phyloP scores from a whole-genome alignment of 2,797 vertebrate species.

The Eospalax fontanierii region DNA sequence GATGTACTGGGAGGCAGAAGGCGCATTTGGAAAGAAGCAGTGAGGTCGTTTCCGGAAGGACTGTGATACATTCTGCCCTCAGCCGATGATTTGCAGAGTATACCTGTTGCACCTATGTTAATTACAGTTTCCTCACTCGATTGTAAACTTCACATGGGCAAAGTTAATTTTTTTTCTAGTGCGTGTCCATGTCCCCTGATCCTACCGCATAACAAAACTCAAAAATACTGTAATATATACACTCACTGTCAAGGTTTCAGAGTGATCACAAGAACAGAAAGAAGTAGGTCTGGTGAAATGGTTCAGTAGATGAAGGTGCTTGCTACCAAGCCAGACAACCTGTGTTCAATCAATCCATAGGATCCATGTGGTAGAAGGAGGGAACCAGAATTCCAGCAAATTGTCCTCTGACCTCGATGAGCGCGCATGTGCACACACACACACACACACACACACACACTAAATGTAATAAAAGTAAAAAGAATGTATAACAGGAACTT shows the following conservation, averaged over 20 bases:
- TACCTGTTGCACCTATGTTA: not conserved
- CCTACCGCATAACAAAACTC: not conserved
- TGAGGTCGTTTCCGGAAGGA: not conserved
- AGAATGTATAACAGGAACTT: not conserved
- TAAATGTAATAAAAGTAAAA: not conserved
- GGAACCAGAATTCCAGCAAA: not conserved
- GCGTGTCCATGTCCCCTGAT: not conserved
- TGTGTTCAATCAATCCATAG: no score
- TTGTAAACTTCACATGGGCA: not conserved
- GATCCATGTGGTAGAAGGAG: not conserved
- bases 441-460: no score
- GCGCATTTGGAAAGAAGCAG: not conserved
- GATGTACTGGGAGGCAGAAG: not conserved
- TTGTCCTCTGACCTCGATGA: not conserved
- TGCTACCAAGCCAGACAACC: not conserved
- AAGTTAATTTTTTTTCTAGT: slow-evolving; percentile 23
- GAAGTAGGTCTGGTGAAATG: not conserved
- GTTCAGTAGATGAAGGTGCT: not conserved
- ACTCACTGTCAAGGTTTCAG: not conserved
- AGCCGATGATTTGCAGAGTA: not conserved
- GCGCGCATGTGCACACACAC: no score
- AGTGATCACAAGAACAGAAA: not conserved
- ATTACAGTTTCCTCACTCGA: not conserved
- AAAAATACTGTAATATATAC: no score
- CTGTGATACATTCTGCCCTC: not conserved